These are phyloP conservation scores for Trachythela sp. DNA, from an alignment of 64 coral and sea anemone species.

Conservation along the genomic window DNA sequence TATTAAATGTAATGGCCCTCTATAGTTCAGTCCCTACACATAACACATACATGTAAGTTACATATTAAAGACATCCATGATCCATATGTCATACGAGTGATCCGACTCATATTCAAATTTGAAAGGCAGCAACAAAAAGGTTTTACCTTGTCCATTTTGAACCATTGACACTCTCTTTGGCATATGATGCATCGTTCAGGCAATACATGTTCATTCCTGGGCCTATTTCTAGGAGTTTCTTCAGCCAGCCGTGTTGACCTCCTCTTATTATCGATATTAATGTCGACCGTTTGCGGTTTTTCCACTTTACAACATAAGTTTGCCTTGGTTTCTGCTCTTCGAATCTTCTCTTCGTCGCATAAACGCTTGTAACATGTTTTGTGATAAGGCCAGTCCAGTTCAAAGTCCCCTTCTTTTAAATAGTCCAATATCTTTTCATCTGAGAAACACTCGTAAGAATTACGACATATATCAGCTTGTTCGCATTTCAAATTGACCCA, in stretches of 20 bases:
- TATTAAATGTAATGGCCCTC: too few species aligned
- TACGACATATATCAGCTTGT: neutral
- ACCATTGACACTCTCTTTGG: neutral
- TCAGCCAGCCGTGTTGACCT: neutral
- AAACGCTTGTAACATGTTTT: constrained; percentile 14
- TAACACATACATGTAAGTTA: too few species aligned
- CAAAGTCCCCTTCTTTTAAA: neutral
- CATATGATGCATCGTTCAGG: constrained; percentile 11
- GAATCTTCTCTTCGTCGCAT: constrained; percentile 1
- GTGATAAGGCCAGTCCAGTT: neutral
- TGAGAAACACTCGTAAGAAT: neutral
- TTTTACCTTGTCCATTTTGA: constrained; percentile 21
- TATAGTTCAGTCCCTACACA: too few species aligned
- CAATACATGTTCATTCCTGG: neutral
- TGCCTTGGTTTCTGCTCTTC: neutral
- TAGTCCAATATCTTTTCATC: neutral
- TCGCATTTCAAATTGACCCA: constrained; percentile 13
- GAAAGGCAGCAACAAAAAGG: too few species aligned
- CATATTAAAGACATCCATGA: too few species aligned
- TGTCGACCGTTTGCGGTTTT: neutral
- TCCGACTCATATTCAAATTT: too few species aligned
- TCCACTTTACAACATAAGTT: neutral
- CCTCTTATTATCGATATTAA: neutral
- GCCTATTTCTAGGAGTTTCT: neutral
- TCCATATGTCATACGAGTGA: too few species aligned